Conservation (phyloP, 1,140 invertebrate genomes). For the Bombus haemorrhoidalis region DNA sequence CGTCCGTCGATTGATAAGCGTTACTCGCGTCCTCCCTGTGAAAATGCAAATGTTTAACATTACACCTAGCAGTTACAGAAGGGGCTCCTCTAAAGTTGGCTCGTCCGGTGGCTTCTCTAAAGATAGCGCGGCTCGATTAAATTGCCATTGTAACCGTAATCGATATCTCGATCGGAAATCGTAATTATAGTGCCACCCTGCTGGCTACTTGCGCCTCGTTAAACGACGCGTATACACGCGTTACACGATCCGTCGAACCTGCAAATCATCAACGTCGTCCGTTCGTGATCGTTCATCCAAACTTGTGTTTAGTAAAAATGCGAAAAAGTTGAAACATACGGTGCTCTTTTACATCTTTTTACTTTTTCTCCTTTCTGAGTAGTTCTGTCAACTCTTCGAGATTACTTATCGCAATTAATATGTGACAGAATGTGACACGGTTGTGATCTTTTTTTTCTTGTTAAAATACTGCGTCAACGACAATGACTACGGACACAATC, state of each 20-base stretch:
- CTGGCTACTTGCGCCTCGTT: conserved; percentile 27
- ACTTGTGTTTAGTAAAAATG: background rate
- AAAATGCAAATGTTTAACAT: conserved; percentile 51
- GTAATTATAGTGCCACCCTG: conserved; percentile 41
- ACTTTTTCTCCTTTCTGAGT: background rate
- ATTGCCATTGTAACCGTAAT: conserved; percentile 50
- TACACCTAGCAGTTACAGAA: conserved; percentile 14
- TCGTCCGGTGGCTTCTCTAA: conserved; percentile 6
- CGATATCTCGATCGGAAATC: conserved; percentile 51
- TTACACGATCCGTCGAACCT: conserved; percentile 29
- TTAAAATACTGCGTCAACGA: background rate
- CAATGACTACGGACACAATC: no score
- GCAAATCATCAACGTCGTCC: conserved; percentile 17
- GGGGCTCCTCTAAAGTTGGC: background rate
- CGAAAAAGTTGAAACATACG: no score
- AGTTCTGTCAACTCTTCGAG: background rate
- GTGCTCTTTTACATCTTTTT: background rate
- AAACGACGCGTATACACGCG: conserved; percentile 15
- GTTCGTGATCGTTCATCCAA: background rate
- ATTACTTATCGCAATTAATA: background rate
- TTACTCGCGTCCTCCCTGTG: background rate
- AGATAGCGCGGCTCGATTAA: conserved; percentile 45
- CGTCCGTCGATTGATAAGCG: conserved; percentile 27
- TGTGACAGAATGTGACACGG: no score
- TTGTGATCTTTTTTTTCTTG: background rate